Evolutionary conservation across 1,140 invertebrate genomes (phyloP).

Genomic region (Copidosoma floridanum): DNA sequence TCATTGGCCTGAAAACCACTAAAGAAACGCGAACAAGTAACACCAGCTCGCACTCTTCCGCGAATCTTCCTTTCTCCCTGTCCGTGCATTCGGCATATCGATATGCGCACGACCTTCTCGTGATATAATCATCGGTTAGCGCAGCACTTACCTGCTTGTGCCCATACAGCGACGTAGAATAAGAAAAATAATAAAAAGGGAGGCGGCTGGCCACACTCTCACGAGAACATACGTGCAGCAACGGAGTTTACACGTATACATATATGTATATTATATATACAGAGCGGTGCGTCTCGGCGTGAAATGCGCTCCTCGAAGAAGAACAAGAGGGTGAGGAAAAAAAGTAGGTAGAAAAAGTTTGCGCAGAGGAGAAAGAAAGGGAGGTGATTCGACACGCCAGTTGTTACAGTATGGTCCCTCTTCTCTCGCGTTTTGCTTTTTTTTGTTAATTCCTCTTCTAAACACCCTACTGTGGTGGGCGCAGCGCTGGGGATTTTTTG

Average conservation of each 20-base stretch:
- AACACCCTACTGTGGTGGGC: no score
- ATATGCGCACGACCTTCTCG: background rate
- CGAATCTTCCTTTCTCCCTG: no score
- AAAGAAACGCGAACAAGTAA: background rate
- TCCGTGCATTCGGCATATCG: background rate
- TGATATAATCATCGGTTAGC: slow-evolving; percentile 8
- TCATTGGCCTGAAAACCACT: background rate
- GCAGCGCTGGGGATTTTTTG: slow-evolving; percentile 49
- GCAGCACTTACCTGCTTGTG: background rate
- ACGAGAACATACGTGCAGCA: no score
- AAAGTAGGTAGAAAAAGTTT: background rate
- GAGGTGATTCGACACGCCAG: slow-evolving; percentile 44
- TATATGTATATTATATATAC: no score
- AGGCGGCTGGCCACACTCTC: background rate
- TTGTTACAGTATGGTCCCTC: no score
- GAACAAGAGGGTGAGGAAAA: background rate
- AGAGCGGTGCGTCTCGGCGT: background rate
- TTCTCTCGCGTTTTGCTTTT: no score
- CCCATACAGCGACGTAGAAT: background rate
- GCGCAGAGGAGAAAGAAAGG: background rate
- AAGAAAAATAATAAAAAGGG: background rate
- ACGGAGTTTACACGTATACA: no score
- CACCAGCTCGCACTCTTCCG: no score
- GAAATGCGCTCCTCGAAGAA: background rate
- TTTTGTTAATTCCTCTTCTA: no score